These are phyloP conservation scores for Cryptotis parvus DNA, from an alignment of 2,113 vertebrate genomes.

Conservation along the genomic window DNA sequence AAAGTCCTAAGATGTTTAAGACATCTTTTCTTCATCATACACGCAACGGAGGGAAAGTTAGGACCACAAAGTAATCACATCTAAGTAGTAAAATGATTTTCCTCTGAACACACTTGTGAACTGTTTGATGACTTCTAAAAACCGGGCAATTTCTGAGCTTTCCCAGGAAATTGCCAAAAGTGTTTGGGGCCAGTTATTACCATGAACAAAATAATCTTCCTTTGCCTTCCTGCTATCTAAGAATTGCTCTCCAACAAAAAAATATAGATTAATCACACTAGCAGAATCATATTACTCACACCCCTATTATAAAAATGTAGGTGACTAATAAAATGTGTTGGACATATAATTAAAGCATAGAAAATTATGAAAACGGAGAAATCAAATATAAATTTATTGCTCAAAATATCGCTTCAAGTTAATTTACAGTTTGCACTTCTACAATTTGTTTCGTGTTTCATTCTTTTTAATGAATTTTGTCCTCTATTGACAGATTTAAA, in stretches of 20 bases:
- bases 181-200: slow-evolving; percentile 2
- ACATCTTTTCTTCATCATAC: slow-evolving; percentile 4
- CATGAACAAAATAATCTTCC: not conserved
- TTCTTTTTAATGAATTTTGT: not conserved
- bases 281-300: not conserved
- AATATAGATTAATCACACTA: slow-evolving; percentile 36
- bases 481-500: not conserved
- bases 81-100: slow-evolving; percentile 3
- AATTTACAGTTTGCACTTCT: not conserved
- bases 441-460: slow-evolving; percentile 1
- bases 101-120: slow-evolving; percentile 15
- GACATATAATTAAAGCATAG: slow-evolving; percentile 15
- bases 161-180: not conserved
- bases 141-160: slow-evolving; percentile 27
- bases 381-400: not conserved
- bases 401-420: not conserved
- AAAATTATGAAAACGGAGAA: slow-evolving; percentile 32
- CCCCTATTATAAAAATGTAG: not conserved
- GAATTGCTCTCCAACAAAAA: slow-evolving; percentile 43
- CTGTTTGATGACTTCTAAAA: not conserved
- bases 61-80: slow-evolving; percentile 13
- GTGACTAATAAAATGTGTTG: not conserved
- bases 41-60: slow-evolving; percentile 34
- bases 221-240: not conserved
- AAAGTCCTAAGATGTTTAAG: not conserved